Evolutionary conservation across 2,888 invertebrate genomes (phyloP).

Genomic region (Platypus cylindrus): DNA sequence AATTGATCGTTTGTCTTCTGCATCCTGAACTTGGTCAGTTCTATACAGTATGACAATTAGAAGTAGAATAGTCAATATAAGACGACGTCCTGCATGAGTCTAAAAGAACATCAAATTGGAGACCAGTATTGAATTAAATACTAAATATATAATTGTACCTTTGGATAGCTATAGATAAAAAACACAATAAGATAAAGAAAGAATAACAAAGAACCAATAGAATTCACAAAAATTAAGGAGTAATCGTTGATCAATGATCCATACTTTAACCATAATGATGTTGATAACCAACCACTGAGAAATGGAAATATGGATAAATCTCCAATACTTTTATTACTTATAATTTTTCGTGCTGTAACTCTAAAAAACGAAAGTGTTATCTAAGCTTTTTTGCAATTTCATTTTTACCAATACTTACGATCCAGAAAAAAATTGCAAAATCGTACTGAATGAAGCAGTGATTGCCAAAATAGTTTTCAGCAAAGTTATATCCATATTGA

Average conservation of each 20-base stretch:
- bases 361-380: constrained; percentile 38
- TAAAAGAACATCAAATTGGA: constrained; percentile 21
- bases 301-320: constrained; percentile 68
- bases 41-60: constrained; percentile 46
- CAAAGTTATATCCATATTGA: too few species aligned
- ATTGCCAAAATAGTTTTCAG: constrained; percentile 39
- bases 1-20: constrained; percentile 40
- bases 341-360: constrained; percentile 63
- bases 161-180: constrained; percentile 60
- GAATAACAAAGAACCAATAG: constrained; percentile 60
- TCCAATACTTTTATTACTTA: constrained; percentile 59
- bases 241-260: constrained; percentile 59
- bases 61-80: constrained; percentile 40
- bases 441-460: constrained; percentile 62
- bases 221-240: constrained; percentile 62
- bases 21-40: constrained; percentile 42
- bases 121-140: constrained; percentile 1
- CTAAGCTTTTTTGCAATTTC: constrained; percentile 1
- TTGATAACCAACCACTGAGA: constrained; percentile 63
- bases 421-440: constrained; percentile 76
- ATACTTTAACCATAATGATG: constrained; percentile 69
- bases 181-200: constrained; percentile 56
- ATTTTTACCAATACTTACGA: constrained; percentile 47
- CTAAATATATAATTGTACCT: constrained; percentile 31
- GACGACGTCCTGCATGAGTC: constrained; percentile 48